Evolutionary conservation across 2,797 vertebrate species (phyloP), one percentile per base, ranked within the genome.

Genomic region (Rhadinocentrus ornatus): DNA sequence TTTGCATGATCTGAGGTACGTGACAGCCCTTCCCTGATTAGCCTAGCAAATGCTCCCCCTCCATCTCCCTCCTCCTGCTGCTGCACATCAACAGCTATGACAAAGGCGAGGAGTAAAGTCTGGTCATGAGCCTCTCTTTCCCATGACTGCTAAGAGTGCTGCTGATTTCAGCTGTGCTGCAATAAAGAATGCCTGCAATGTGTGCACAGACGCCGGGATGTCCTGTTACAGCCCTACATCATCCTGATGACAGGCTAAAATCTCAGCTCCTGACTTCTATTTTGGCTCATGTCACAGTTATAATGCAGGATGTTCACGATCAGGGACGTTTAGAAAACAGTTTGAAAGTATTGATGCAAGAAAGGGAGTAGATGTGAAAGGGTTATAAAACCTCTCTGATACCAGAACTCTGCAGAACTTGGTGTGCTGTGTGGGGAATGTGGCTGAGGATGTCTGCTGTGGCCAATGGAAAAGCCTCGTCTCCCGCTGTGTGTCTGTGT

Each of bases 141-240:
- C 85, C 91, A 87, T 91, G 89, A 91, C 88, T 71, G 26, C 80
- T 68, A 41, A 78, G 62, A 80, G 69, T 32, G 83, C 80, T 77
- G 86, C 85, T 85, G 82, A 89, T 88, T 91, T 91, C 90, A 85
- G 83, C 87, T 86, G 83, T 77, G 90, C 88, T 67, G 87, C 77
- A 79, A 77, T 64, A 63, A 85, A 82, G 83, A 92, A 89, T 88
- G 89, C 88, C 69, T 82, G 85, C 76, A 82, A 92, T 90, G 87
- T 71, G 83, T 66, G 76, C 16, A 48, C 69, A 80, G 89, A 92
- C 81, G 76, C 89, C 63, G 78, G 77, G 84, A 84, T 54, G 87
- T 91, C 86, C 91, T 78, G 81, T 75, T 80, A 59, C 78, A 71
- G 77, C 81, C 81, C 66, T 81, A 69, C 77, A 86, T 92, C 78